Base-by-base conservation (phyloP, 2,113 vertebrate genomes). In the Nerophis lumbriciformis region DNA sequence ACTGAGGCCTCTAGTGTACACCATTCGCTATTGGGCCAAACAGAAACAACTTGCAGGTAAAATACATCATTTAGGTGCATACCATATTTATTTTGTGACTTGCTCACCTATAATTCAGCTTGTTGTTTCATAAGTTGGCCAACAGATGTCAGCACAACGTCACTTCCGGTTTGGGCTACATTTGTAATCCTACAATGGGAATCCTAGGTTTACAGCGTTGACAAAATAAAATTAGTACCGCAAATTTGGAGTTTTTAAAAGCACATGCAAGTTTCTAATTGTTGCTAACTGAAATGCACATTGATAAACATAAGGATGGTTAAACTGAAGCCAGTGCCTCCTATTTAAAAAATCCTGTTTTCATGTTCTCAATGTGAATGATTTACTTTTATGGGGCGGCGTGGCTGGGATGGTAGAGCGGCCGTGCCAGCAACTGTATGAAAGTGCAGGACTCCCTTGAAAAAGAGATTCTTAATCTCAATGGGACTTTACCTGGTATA, bases 21-120 rank as follows among this genome's bases (percentile, higher is more conserved):
- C 88, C 0, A 11, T 97, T 64, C 90, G 95, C 35, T 90, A 91
- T 73, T 95, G 95, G 94, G 94, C 94, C 57, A 93, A 93, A 69
- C 92, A 90, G 74, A 92, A 92, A 66, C 87, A 90, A 9, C 81
- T 95, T 53, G 92, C 94, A 50, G 95, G 95, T 97, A 91, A 80
- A 51, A 56, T 36, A 38, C 53, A 37, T 0, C 8, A 15, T 13
- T 0, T 28, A n/a, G 13, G 11, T 13, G 9, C 11, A 14, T 14
- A 7, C 0, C n/a, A 14, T 6, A 8, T 45, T 16, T 14, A 16
- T 13, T 12, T 15, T 19, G 7, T 28, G 28, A 28, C 19, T 28
- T 28, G 28, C 28, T 28, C 28, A 28, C 4, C 28, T 28, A 28
- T 28, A 28, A 2, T 28, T 28, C 28, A 53, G 15, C 37, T 39